These are phyloP conservation scores for Trachythela sp. DNA, from an alignment of 64 coral and sea anemone species.

Conservation along the genomic window DNA sequence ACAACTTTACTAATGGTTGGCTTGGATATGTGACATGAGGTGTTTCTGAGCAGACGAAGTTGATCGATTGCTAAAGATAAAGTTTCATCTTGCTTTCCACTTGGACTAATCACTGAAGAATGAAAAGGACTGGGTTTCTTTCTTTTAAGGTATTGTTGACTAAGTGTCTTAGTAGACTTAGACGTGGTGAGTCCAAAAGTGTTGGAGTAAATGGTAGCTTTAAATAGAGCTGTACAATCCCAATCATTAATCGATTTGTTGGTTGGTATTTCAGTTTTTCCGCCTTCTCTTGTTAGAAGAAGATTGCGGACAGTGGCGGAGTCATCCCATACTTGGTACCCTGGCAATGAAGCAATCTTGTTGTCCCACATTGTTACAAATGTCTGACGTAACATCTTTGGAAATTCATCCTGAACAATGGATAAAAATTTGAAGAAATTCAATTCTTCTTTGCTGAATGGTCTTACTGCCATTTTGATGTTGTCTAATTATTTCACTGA, in stretches of 20 bases:
- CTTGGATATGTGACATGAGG: not conserved
- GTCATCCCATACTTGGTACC: constrained; percentile 25
- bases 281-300: not conserved
- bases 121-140: not conserved
- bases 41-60: constrained; percentile 27
- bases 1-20: not conserved
- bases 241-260: not conserved
- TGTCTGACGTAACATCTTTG: no score
- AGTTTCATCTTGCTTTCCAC: not conserved
- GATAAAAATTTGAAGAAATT: no score
- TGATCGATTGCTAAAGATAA: constrained; percentile 19
- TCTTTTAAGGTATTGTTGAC: not conserved
- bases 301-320: not conserved
- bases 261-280: not conserved
- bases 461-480: no score
- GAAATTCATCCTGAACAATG: no score
- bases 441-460: no score
- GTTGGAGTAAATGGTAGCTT: constrained; percentile 1
- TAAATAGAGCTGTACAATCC: constrained; percentile 20
- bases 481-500: no score
- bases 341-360: not conserved
- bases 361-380: constrained; percentile 22
- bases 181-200: not conserved
- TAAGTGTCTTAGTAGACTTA: not conserved
- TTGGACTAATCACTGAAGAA: not conserved